Conservation (phyloP, 2,797 vertebrate species). For the Tolypeutes matacus region DNA sequence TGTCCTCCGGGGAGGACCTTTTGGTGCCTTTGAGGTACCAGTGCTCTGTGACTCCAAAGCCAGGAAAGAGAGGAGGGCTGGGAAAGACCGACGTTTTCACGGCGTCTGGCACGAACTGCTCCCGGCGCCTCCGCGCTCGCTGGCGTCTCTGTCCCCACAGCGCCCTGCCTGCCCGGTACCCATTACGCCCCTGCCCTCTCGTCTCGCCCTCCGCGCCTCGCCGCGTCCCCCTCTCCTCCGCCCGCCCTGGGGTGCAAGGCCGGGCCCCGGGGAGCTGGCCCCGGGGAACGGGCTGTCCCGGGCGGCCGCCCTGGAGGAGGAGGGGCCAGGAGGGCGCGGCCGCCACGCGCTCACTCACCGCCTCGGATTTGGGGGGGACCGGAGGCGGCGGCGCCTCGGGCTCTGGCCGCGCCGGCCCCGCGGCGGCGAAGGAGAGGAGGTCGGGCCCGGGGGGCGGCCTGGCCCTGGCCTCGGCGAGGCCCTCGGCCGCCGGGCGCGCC, state of each 20-base stretch:
- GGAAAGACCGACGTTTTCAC: background rate
- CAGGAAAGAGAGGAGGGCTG: background rate
- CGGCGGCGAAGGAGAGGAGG: constrained; percentile 91
- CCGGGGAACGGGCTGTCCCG: background rate
- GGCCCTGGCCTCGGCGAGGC: constrained; percentile 79
- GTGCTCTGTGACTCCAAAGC: background rate
- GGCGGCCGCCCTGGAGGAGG: background rate
- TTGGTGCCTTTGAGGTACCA: background rate
- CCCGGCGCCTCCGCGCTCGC: background rate
- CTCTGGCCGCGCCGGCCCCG: constrained; percentile 87
- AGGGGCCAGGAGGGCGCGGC: background rate
- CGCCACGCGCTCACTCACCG: constrained; percentile 91
- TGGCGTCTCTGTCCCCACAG: background rate
- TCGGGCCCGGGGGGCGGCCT: constrained; percentile 87
- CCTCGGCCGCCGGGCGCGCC: constrained; percentile 90
- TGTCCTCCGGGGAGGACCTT: background rate
- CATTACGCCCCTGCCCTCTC: background rate
- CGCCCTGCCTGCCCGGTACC: accelerated
- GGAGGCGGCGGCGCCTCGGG: constrained; percentile 92
- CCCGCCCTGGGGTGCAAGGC: background rate
- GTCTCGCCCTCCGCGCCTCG: background rate
- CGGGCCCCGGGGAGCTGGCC: background rate
- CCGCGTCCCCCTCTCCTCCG: no score
- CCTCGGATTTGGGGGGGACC: constrained; percentile 97
- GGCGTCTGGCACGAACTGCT: background rate